Percentiles rank a stretch among this genome's conserved stretches.
These are phyloP conservation scores for Automeris io DNA, from an alignment of 2,888 invertebrate species.

Conservation along the genomic window DNA sequence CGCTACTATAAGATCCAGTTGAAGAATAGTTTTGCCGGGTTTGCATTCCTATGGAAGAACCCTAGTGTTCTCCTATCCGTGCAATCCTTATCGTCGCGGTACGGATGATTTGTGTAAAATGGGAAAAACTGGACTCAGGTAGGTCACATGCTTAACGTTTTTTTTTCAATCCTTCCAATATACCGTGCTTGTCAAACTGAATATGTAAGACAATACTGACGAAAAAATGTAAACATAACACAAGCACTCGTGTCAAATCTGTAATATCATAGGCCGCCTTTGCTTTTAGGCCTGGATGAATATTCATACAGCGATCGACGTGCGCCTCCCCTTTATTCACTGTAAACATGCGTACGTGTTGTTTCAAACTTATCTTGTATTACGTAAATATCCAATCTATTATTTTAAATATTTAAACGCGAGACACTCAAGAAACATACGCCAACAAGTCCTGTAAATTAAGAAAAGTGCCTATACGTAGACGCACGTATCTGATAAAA, in stretches of 20 bases:
- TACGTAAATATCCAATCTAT: slow-evolving; percentile 39
- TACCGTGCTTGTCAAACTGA: too few relatives aligned
- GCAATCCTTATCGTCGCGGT: too few relatives aligned
- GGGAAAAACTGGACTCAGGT: too few relatives aligned
- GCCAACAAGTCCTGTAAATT: slow-evolving; percentile 7
- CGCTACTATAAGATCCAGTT: too few relatives aligned
- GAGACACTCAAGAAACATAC: slow-evolving; percentile 8
- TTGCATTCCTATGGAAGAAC: too few relatives aligned
- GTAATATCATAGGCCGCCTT: slow-evolving; percentile 3
- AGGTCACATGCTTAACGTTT: too few relatives aligned
- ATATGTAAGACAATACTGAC: too few relatives aligned
- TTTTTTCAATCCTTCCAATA: too few relatives aligned
- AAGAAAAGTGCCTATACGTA: slow-evolving; percentile 11
- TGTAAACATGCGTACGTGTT: slow-evolving; percentile 66
- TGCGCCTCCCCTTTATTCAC: slow-evolving; percentile 51
- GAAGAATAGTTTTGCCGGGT: too few relatives aligned
- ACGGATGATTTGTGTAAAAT: too few relatives aligned
- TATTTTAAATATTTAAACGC: slow-evolving; percentile 17
- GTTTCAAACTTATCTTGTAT: slow-evolving; percentile 48
- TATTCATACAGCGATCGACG: slow-evolving; percentile 63
- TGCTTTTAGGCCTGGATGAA: slow-evolving; percentile 34
- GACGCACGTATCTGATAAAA: slow-evolving; percentile 9
- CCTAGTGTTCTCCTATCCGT: too few relatives aligned
- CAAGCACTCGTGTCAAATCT: neutral
- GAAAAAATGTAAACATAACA: neutral